Conservation (phyloP, 2,888 invertebrate species). For the Rhorus exstirpatorius region DNA sequence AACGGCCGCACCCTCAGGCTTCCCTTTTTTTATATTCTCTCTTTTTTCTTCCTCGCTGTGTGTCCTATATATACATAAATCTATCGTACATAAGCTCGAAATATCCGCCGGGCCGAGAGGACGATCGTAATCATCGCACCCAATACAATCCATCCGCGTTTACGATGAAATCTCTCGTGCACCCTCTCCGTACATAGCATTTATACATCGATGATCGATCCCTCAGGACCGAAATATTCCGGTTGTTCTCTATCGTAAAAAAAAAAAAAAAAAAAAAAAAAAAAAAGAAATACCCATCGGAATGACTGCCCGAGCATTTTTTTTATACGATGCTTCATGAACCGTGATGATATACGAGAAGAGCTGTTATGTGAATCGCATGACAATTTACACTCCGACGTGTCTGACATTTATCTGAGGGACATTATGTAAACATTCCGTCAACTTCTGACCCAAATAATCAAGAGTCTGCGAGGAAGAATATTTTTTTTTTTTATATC, state of each 20-base stretch:
- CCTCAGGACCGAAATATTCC: conserved; percentile 43
- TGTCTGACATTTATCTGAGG: background rate
- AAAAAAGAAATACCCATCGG: conserved; percentile 9
- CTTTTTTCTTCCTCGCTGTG: background rate
- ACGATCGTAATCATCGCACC: conserved; percentile 48
- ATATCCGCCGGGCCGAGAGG: conserved; percentile 24
- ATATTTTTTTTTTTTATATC: too few species aligned
- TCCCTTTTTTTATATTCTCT: conserved; percentile 15
- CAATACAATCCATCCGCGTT: conserved; percentile 42
- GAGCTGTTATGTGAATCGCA: background rate
- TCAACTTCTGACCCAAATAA: background rate
- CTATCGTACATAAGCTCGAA: conserved; percentile 18
- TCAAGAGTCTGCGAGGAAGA: too few species aligned
- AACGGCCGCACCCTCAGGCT: conserved; percentile 45
- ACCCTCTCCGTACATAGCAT: background rate
- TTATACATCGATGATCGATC: conserved; percentile 45
- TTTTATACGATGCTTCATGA: conserved; percentile 22
- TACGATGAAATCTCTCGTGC: conserved; percentile 28
- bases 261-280: too few species aligned
- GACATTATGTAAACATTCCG: background rate
- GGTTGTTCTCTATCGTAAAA: too few species aligned
- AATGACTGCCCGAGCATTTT: background rate
- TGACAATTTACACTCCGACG: conserved; percentile 3
- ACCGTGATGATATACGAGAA: conserved; percentile 16
- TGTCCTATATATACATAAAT: background rate